Evolutionary conservation across 2,888 invertebrate genomes (phyloP).

Genomic region (Neoitamus cyanurus): DNA sequence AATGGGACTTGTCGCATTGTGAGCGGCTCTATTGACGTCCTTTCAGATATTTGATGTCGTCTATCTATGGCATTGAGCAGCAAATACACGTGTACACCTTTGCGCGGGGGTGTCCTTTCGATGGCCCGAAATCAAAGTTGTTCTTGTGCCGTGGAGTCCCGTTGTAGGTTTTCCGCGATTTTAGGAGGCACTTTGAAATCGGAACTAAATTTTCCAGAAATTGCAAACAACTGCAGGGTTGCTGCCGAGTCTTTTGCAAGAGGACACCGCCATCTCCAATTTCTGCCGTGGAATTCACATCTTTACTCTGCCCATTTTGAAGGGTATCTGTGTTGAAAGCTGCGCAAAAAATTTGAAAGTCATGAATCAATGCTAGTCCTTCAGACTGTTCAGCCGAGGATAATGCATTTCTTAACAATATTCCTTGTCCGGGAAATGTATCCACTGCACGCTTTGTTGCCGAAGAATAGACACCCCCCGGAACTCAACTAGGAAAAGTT

Average conservation of each 20-base stretch:
- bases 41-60: background rate
- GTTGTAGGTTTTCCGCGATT: background rate
- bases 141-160: background rate
- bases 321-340: background rate
- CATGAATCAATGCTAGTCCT: background rate
- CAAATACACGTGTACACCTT: background rate
- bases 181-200: background rate
- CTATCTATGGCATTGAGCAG: background rate
- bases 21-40: background rate
- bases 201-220: background rate
- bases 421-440: background rate
- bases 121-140: background rate
- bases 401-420: conserved; percentile 18
- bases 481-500: background rate
- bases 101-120: background rate
- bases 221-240: background rate
- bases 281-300: background rate
- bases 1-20: no score
- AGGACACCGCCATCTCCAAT: conserved; percentile 14
- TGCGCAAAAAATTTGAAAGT: conserved; percentile 36
- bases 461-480: background rate
- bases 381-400: background rate
- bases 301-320: background rate
- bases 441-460: background rate
- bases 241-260: background rate